Conservation (phyloP, 2,113 vertebrate species). For the Apaloderma vittatum region DNA sequence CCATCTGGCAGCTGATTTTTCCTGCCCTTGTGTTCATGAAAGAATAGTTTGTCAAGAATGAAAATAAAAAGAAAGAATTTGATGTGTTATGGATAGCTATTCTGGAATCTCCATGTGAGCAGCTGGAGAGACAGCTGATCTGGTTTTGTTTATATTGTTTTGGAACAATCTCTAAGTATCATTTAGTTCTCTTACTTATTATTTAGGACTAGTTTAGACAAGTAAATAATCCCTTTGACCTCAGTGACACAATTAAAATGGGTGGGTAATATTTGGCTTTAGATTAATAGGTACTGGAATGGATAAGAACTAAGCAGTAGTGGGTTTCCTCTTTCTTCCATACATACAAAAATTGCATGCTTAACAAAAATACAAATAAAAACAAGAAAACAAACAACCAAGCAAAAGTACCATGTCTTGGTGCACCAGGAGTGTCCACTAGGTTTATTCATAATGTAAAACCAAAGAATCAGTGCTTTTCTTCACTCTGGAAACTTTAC, state of each 20-base stretch:
- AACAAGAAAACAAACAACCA: neutral
- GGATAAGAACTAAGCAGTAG: neutral
- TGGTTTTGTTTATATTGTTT: slow-evolving; percentile 33
- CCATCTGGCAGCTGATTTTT: slow-evolving; percentile 61
- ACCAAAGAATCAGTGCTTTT: neutral
- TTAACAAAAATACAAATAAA: neutral
- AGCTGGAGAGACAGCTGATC: neutral
- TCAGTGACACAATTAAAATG: neutral
- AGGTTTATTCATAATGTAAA: neutral
- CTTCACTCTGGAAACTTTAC: neutral
- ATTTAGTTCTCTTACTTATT: neutral
- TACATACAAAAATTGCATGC: neutral
- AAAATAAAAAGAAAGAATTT: slow-evolving; percentile 50
- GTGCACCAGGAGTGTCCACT: neutral
- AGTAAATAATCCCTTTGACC: slow-evolving; percentile 20
- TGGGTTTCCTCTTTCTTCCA: neutral
- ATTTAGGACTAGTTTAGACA: neutral
- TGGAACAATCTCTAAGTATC: neutral
- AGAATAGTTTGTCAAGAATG: slow-evolving; percentile 40
- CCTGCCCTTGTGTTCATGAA: slow-evolving; percentile 48
- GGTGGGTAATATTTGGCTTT: neutral
- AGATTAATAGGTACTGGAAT: neutral
- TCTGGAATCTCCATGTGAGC: slow-evolving; percentile 20
- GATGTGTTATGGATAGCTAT: slow-evolving; percentile 10
- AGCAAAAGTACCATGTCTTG: neutral